phyloP scores from a whole-genome alignment of 2,113 vertebrate genomes.

The Fregetta grallaria region DNA sequence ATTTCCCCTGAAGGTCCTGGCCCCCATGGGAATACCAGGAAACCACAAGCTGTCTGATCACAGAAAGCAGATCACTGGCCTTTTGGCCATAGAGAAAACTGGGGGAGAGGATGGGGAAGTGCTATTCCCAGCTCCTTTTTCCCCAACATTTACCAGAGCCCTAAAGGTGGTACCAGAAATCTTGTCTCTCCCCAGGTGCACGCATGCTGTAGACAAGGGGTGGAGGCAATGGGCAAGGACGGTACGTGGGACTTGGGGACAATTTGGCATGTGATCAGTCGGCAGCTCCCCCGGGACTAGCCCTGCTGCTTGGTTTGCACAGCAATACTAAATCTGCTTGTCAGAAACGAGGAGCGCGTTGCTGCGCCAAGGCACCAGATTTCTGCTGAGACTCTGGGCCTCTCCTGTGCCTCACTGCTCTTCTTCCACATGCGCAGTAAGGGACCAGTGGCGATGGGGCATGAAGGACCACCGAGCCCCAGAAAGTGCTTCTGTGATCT shows the following conservation, averaged over 20 bases:
- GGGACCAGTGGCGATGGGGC: background rate
- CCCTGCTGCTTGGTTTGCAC: background rate
- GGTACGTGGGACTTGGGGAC: background rate
- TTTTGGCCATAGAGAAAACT: background rate
- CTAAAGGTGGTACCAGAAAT: background rate
- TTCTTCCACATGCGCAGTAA: fast-evolving
- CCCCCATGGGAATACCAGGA: background rate
- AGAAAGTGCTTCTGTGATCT: background rate
- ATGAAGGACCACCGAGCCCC: background rate
- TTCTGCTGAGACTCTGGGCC: background rate
- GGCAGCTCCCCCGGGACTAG: background rate
- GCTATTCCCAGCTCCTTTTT: background rate
- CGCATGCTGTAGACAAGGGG: background rate
- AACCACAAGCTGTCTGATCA: background rate
- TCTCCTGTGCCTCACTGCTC: background rate
- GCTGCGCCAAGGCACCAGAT: background rate
- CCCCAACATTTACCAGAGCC: background rate
- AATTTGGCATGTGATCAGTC: background rate
- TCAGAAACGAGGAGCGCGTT: fast-evolving
- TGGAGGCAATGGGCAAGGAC: background rate
- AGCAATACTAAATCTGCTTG: background rate
- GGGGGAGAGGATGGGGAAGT: background rate
- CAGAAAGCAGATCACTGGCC: background rate
- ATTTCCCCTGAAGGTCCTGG: background rate
- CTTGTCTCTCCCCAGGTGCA: too few species aligned